These are phyloP conservation scores for Nezara viridula DNA, from an alignment of 2,888 invertebrate genomes.

Conservation along the genomic window DNA sequence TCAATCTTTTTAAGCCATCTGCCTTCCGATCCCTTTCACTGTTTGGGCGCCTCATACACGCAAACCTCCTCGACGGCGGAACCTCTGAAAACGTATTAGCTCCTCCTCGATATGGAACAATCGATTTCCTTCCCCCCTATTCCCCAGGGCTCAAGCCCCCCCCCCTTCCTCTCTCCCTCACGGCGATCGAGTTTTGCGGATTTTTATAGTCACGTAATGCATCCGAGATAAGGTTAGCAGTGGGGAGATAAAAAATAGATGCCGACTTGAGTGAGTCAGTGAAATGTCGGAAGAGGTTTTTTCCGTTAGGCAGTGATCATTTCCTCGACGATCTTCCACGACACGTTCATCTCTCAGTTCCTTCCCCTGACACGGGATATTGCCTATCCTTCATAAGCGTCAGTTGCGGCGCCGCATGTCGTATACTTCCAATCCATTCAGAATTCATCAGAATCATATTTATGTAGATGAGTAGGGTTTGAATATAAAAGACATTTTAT, in stretches of 20 bases:
- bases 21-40: not conserved
- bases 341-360: not conserved
- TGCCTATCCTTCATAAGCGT: not conserved
- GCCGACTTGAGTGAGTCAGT: conserved; percentile 24
- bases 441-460: no score
- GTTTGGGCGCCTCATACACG: not conserved
- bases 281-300: conserved; percentile 41
- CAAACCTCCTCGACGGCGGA: not conserved
- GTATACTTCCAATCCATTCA: not conserved
- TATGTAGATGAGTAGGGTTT: not conserved
- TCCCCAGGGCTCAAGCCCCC: not conserved
- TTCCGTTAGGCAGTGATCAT: conserved; percentile 34
- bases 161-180: not conserved
- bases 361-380: not conserved
- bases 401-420: not conserved
- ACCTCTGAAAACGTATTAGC: conserved; percentile 12
- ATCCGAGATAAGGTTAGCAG: conserved; percentile 55
- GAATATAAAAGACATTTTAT: no score
- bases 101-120: conserved; percentile 30
- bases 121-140: conserved; percentile 2
- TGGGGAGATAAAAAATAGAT: conserved; percentile 30
- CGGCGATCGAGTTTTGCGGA: conserved; percentile 32
- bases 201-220: conserved; percentile 55
- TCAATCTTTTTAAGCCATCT: not conserved
- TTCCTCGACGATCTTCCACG: not conserved